Evolutionary conservation across 2,888 invertebrate species (phyloP).

Genomic region (Arenicola marina): DNA sequence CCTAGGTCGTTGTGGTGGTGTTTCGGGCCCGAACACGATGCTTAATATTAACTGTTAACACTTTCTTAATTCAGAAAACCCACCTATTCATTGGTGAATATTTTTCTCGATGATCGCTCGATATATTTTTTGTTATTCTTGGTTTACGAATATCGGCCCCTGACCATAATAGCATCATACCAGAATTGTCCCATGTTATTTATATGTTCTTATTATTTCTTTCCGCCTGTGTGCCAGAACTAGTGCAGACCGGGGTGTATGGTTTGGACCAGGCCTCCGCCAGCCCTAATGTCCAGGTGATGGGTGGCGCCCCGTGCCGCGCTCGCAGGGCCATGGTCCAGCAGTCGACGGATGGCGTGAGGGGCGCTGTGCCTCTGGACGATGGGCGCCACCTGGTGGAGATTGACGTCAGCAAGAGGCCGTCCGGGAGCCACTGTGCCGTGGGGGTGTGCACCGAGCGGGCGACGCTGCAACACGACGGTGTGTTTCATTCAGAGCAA

Average conservation of each 20-base stretch:
- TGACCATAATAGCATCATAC: too few species aligned
- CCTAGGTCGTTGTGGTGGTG: too few species aligned
- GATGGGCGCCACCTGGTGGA: conserved; percentile 16
- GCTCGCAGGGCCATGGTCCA: neutral
- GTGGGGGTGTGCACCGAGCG: conserved; percentile 17
- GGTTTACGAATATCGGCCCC: too few species aligned
- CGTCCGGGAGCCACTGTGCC: conserved; percentile 22
- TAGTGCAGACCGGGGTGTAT: neutral
- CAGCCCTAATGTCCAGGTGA: neutral
- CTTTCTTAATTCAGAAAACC: too few species aligned
- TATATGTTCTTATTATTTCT: too few species aligned
- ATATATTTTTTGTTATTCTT: too few species aligned
- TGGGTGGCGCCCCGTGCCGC: neutral
- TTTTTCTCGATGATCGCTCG: too few species aligned
- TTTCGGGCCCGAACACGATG: too few species aligned
- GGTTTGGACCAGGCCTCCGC: neutral
- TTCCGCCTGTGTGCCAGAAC: neutral
- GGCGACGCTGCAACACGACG: neutral
- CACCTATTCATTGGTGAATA: too few species aligned
- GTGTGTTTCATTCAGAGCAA: neutral
- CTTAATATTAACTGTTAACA: too few species aligned
- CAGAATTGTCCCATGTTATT: too few species aligned
- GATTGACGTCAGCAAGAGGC: conserved; percentile 15
- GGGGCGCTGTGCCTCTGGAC: conserved; percentile 12
- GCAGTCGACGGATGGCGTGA: conserved; percentile 23